Percentiles rank a stretch among this genome's conserved stretches.
These are phyloP conservation scores for Cryptophagus acutangulus DNA, from an alignment of 2,888 invertebrate species.

Conservation along the genomic window DNA sequence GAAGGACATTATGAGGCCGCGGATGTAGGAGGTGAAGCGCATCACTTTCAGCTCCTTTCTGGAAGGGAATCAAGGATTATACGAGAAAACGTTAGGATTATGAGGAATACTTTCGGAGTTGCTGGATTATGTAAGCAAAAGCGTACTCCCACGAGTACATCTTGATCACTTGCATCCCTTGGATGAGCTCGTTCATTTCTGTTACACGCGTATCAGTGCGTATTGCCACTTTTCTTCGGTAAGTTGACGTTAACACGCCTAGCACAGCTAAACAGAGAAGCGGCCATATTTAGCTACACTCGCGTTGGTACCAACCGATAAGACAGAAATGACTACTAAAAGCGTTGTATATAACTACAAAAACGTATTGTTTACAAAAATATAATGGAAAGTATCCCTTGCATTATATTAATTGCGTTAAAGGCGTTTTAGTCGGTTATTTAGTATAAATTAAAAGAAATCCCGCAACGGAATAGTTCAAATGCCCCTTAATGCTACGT, in stretches of 20 bases:
- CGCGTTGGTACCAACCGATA: too few species aligned
- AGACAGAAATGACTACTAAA: too few species aligned
- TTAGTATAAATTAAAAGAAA: too few species aligned
- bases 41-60: slow-evolving; percentile 54
- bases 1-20: slow-evolving; percentile 63
- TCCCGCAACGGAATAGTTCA: too few species aligned
- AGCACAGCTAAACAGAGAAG: too few species aligned
- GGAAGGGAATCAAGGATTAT: slow-evolving; percentile 17
- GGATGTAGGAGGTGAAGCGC: slow-evolving; percentile 56
- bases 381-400: too few species aligned
- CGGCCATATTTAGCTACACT: too few species aligned
- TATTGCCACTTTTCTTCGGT: slow-evolving; percentile 60
- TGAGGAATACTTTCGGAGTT: slow-evolving; percentile 54
- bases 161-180: slow-evolving; percentile 85
- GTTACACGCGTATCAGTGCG: slow-evolving; percentile 80
- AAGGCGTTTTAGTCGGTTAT: too few species aligned
- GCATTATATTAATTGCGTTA: too few species aligned
- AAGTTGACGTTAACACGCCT: slow-evolving; percentile 50
- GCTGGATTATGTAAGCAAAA: slow-evolving; percentile 59
- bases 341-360: too few species aligned
- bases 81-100: slow-evolving; percentile 1
- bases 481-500: too few species aligned
- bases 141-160: slow-evolving; percentile 94
- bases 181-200: slow-evolving; percentile 83
- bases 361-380: too few species aligned